These are phyloP conservation scores for Gymnopithys bicolor DNA, from an alignment of 2,797 vertebrate species.

Conservation along the genomic window DNA sequence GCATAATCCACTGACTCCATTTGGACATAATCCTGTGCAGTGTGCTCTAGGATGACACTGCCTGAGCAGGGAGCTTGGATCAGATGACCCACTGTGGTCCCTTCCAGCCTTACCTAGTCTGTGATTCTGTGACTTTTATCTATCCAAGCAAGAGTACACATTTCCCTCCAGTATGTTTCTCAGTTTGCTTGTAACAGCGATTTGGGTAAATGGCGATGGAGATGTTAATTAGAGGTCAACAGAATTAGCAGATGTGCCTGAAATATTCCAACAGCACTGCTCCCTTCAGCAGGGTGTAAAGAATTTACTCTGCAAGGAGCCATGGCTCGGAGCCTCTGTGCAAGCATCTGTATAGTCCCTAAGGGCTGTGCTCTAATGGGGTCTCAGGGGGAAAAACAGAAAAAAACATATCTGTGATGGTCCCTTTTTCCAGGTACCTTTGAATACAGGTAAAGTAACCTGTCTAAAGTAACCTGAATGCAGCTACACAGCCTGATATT, in stretches of 20 bases:
- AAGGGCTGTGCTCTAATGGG: not conserved
- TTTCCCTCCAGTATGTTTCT: not conserved
- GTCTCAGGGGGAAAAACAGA: not conserved
- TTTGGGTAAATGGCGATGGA: not conserved
- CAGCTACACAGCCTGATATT: not conserved
- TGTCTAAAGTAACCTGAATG: not conserved
- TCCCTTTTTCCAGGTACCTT: not conserved
- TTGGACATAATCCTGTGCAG: not conserved
- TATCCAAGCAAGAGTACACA: not conserved
- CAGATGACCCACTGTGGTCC: not conserved
- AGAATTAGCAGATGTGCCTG: not conserved
- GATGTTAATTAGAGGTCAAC: not conserved
- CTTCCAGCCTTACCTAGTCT: not conserved
- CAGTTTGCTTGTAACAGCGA: not conserved
- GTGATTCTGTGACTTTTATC: not conserved
- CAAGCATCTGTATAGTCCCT: not conserved
- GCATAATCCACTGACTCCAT: not conserved
- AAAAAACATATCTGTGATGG: fast-evolving
- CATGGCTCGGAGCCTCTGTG: fast-evolving
- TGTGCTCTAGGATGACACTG: not conserved
- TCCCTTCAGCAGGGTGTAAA: not conserved
- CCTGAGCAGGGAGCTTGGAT: not conserved
- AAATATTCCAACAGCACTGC: not conserved
- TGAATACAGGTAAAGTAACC: not conserved
- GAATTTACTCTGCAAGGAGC: not conserved